These are phyloP conservation scores for Pogonophryne albipinna DNA, from an alignment of 2,797 vertebrate species.

Conservation along the genomic window DNA sequence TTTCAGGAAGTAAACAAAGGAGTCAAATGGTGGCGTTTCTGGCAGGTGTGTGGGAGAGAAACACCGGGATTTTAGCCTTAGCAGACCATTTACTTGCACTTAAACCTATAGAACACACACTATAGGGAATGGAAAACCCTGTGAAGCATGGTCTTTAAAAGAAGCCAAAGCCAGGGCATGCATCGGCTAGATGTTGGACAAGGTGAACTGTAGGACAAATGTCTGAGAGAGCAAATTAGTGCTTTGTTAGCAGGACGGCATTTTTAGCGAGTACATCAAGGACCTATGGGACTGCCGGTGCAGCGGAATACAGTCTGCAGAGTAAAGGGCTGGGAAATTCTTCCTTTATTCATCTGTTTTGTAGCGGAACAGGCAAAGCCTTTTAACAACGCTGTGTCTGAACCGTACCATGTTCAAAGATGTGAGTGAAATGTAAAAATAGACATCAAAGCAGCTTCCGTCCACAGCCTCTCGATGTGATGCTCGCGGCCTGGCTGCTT, in stretches of 20 bases:
- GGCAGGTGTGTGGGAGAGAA: no score
- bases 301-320: neutral
- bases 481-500: constrained; percentile 15
- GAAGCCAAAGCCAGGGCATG: constrained; percentile 22
- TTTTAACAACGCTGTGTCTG: constrained; percentile 4
- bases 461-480: neutral
- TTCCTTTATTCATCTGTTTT: neutral
- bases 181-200: constrained; percentile 33
- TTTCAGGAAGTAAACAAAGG: no score
- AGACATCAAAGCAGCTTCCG: neutral
- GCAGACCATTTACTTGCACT: no score
- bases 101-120: no score
- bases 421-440: constrained; percentile 33
- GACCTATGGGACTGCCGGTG: constrained; percentile 16
- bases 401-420: constrained; percentile 10
- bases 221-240: constrained; percentile 48
- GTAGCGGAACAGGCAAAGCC: constrained; percentile 4
- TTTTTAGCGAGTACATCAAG: constrained; percentile 13
- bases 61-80: no score
- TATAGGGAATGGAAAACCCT: no score
- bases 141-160: no score
- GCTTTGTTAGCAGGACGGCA: constrained; percentile 25
- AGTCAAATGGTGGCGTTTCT: no score
- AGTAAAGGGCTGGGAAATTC: neutral
- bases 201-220: constrained; percentile 43